Evolutionary conservation across 2,888 invertebrate genomes (phyloP).

Genomic region (Nebria brevicollis): DNA sequence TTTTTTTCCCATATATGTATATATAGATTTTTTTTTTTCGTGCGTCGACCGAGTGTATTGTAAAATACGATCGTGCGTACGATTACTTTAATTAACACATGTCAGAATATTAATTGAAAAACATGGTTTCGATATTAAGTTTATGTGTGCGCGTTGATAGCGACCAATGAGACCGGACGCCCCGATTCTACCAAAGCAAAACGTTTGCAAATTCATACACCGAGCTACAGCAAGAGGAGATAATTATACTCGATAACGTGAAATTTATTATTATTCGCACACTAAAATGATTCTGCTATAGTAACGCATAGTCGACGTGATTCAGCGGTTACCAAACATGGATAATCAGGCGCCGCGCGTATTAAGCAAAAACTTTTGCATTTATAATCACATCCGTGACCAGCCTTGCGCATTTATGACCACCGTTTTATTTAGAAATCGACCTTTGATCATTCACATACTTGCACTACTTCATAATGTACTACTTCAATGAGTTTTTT

Average conservation of each 20-base stretch:
- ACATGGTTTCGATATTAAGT: constrained; percentile 43
- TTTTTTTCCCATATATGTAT: constrained; percentile 15
- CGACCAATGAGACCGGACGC: constrained; percentile 17
- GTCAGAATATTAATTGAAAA: constrained; percentile 46
- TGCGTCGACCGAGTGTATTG: constrained; percentile 29
- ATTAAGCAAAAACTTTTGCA: neutral
- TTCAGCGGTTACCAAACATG: constrained; percentile 12
- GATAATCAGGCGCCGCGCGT: neutral
- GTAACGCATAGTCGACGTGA: neutral
- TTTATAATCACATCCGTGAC: constrained; percentile 1
- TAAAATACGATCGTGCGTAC: constrained; percentile 34
- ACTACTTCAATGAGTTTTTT: neutral
- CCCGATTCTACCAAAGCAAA: constrained; percentile 27
- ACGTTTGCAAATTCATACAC: constrained; percentile 38
- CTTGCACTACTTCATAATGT: neutral
- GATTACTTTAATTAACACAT: constrained; percentile 44
- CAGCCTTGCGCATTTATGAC: neutral
- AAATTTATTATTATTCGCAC: constrained; percentile 40
- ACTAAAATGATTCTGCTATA: constrained; percentile 22
- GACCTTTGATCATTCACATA: neutral
- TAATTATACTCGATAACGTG: constrained; percentile 32
- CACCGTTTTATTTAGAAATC: neutral
- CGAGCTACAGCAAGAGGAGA: constrained; percentile 14
- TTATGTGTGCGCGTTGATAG: constrained; percentile 33
- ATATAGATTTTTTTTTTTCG: constrained; percentile 9